A percentile compares a stretch with the other conserved stretches of the same genome.
These are phyloP conservation scores for Hipposideros larvatus DNA, from an alignment of 2,797 vertebrate genomes.

Conservation along the genomic window DNA sequence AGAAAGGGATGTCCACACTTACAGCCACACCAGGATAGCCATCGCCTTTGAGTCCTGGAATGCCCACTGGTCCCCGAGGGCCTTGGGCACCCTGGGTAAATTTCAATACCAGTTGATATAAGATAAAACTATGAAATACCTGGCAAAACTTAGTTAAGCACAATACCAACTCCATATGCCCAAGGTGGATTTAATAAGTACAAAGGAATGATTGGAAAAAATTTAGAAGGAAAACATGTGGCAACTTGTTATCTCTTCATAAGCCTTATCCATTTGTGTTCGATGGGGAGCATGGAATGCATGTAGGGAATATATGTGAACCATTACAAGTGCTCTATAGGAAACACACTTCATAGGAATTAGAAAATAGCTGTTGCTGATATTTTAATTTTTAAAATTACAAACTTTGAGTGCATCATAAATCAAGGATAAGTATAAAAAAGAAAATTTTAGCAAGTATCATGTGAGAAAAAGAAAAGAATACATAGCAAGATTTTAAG, in stretches of 20 bases:
- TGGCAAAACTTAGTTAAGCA: background rate
- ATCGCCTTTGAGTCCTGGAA: slow-evolving; percentile 90
- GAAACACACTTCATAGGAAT: background rate
- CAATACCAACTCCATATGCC: background rate
- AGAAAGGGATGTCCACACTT: slow-evolving; percentile 81
- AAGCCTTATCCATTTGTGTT: background rate
- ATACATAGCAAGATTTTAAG: background rate
- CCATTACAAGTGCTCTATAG: background rate
- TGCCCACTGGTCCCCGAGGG: slow-evolving; percentile 86
- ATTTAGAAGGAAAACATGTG: background rate
- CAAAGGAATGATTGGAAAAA: background rate
- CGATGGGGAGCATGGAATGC: background rate
- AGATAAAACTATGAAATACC: background rate
- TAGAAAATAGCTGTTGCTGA: background rate
- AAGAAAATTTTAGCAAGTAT: background rate
- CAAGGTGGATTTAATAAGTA: background rate
- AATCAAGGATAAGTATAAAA: background rate
- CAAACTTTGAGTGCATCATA: background rate
- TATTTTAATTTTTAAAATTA: slow-evolving; percentile 46
- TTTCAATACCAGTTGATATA: slow-evolving; percentile 37
- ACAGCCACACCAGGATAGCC: slow-evolving; percentile 90
- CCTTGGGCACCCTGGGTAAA: slow-evolving; percentile 90
- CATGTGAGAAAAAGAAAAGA: background rate
- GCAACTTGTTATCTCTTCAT: background rate
- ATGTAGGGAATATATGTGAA: background rate